phyloP scores from a whole-genome alignment of 2,888 invertebrate genomes.

The Pyrrhosoma nymphula region DNA sequence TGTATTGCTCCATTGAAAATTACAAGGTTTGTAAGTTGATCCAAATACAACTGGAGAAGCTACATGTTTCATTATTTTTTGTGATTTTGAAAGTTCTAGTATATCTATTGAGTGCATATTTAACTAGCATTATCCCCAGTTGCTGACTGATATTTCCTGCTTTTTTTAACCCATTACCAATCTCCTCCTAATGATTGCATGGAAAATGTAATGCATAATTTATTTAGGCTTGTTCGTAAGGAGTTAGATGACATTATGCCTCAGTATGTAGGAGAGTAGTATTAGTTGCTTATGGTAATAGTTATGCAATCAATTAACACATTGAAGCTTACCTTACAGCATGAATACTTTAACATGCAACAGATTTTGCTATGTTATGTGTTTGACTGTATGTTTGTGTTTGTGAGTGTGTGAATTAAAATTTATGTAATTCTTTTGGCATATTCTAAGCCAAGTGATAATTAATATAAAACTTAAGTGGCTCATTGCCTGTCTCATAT shows the following conservation, averaged over 20 bases:
- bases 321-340: neutral
- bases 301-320: neutral
- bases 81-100: neutral
- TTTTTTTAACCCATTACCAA: neutral
- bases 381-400: constrained; percentile 23
- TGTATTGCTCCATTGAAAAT: neutral
- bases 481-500: neutral
- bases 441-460: neutral
- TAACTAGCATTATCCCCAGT: neutral
- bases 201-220: neutral
- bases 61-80: neutral
- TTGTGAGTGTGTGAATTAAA: constrained; percentile 24
- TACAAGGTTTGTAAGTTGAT: neutral
- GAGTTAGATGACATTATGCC: neutral
- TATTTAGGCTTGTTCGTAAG: neutral
- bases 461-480: neutral
- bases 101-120: neutral
- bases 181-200: neutral
- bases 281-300: neutral
- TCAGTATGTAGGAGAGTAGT: neutral
- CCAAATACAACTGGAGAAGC: neutral
- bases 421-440: neutral
- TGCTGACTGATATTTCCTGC: neutral
- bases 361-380: neutral
- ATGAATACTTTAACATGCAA: neutral